A percentile compares a stretch with the other conserved stretches of the same genome.
Conservation (phyloP, 2,888 invertebrate genomes). For the Scelioninae gen. 1 region DNA sequence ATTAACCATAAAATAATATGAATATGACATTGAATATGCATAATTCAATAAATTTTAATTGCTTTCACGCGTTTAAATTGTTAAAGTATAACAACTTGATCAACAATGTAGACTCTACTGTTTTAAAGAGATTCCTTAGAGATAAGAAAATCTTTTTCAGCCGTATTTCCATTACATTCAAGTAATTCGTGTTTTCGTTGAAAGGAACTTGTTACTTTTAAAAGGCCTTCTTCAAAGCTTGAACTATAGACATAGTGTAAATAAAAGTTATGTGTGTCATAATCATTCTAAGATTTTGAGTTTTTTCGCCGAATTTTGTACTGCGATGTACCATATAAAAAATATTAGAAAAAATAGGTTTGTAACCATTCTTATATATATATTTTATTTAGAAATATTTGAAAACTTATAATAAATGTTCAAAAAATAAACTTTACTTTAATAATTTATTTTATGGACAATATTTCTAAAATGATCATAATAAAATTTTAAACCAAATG, state of each 20-base stretch:
- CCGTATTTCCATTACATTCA: slow-evolving; percentile 30
- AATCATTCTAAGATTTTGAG: slow-evolving; percentile 6
- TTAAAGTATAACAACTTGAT: slow-evolving; percentile 13
- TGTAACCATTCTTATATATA: too few relatives aligned
- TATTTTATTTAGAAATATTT: too few relatives aligned
- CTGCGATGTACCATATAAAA: too few relatives aligned
- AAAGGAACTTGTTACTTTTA: slow-evolving; percentile 29
- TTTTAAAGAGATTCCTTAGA: slow-evolving; percentile 13
- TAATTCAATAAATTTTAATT: neutral
- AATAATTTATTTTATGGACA: too few relatives aligned
- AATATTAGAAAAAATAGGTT: too few relatives aligned
- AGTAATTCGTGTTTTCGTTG: slow-evolving; percentile 27
- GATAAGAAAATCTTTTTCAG: slow-evolving; percentile 34
- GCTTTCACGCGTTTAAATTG: neutral
- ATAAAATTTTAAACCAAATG: too few relatives aligned
- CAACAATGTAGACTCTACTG: slow-evolving; percentile 9
- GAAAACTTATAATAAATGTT: too few relatives aligned
- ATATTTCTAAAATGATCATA: too few relatives aligned
- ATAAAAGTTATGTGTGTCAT: slow-evolving; percentile 15
- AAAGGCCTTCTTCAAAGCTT: slow-evolving; percentile 9
- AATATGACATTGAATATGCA: too few relatives aligned
- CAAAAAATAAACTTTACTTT: too few relatives aligned
- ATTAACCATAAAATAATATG: too few relatives aligned
- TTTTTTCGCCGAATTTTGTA: neutral
- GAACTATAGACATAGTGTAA: slow-evolving; percentile 13